A percentile compares a stretch with the other conserved stretches of the same genome.
Conservation (phyloP, 2,113 vertebrate genomes). For the Microtus montanus region DNA sequence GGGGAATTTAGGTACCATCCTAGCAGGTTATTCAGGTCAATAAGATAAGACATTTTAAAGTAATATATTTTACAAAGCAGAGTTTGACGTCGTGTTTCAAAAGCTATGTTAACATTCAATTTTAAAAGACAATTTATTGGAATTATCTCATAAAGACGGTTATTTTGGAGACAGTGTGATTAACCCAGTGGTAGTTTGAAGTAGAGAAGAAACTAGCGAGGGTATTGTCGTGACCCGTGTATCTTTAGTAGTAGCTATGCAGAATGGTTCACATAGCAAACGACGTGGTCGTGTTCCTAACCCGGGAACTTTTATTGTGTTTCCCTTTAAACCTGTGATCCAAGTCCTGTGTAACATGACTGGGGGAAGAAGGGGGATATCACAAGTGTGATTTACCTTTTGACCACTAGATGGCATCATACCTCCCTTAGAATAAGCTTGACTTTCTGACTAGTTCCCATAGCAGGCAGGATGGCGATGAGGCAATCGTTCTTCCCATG, state of each 20-base stretch:
- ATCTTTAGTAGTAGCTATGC: not conserved
- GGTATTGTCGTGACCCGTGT: not conserved
- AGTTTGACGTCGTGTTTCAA: slow-evolving; percentile 30
- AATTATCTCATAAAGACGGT: not conserved
- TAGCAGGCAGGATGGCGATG: not conserved
- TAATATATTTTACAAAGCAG: not conserved
- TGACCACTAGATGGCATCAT: slow-evolving; percentile 86
- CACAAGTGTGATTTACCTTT: slow-evolving; percentile 75
- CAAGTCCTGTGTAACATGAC: not conserved
- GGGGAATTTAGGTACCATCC: not conserved
- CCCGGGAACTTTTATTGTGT: not conserved
- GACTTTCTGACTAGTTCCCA: not conserved
- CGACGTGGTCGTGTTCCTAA: not conserved
- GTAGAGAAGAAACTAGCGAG: not conserved
- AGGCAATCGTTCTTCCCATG: not conserved
- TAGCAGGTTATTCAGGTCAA: not conserved
- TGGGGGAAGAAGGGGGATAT: not conserved
- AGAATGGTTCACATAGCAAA: not conserved
- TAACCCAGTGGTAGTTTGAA: not conserved
- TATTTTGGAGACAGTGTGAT: slow-evolving; percentile 17
- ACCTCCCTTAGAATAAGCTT: slow-evolving; percentile 59
- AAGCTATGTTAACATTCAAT: slow-evolving; percentile 17
- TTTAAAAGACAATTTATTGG: not conserved
- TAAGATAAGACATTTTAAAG: slow-evolving; percentile 34
- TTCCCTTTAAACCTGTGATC: slow-evolving; percentile 14